Evolutionary conservation across 2,113 vertebrate species (phyloP), one percentile per base, ranked within the genome.

Genomic region (Illadopsis cleaveri): DNA sequence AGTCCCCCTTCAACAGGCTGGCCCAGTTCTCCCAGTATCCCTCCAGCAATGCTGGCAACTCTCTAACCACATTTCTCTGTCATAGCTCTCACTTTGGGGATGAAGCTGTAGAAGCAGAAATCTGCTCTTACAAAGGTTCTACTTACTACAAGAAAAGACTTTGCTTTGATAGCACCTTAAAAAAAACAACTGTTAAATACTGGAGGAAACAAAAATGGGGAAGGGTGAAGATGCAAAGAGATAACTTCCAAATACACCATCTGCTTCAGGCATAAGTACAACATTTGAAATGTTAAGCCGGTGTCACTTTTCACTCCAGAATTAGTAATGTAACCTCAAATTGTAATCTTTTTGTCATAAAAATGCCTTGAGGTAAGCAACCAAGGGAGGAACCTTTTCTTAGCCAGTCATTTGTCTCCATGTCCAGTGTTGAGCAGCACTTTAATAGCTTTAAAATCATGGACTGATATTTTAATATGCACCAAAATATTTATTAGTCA

Each of bases 81-180:
- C 23, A 15, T 0, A n/a, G n/a, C 12, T 57, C 54, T 61, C n/a
- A 3, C 42, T 62, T 10, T 15, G 18, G 38, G 12, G 11, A 64
- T 13, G 58, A 83, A 24, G 28, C 45, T 65, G 14, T 5, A 58
- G 58, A 57, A 82, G 56, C 23, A 66, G 40, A 83, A 44, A 89
- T 10, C 51, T 64, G 76, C 37, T 42, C 37, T 16, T 16, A 40
- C 28, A 40, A 78, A 50, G 42, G 22, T 13, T 73, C 4, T 53
- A 31, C 24, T 57, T 15, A 22, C 2, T 27, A 0, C 15, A 56
- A 62, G 17, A 45, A 28, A 79, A 69, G 7, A 40, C 17, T 40
- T 35, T 28, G 15, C 14, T 35, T 33, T 42, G 56, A 17, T 6
- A 73, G 51, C 5, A 89, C 12, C 33, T 82, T 35, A 60, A 44